Evolutionary conservation across 1,140 invertebrate genomes (phyloP).

Genomic region (Pseudomyrmex dendroicus): DNA sequence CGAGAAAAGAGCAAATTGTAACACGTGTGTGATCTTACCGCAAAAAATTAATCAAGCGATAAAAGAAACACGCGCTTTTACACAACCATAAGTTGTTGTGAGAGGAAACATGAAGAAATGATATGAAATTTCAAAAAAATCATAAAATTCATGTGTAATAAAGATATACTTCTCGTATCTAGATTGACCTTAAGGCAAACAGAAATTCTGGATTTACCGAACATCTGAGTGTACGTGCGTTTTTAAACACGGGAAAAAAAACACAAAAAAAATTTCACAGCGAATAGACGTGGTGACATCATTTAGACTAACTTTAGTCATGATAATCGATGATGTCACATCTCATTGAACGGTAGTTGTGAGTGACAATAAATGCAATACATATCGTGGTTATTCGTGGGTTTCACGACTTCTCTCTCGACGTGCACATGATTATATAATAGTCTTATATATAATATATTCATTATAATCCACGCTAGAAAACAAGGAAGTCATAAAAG

Average conservation of each 20-base stretch:
- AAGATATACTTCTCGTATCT: too few species aligned
- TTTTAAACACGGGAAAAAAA: background rate
- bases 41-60: background rate
- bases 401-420: background rate
- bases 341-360: conserved; percentile 17
- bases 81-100: background rate
- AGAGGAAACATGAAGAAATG: background rate
- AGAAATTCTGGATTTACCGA: background rate
- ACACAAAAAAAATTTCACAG: background rate
- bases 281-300: conserved; percentile 21
- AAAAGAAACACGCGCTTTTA: background rate
- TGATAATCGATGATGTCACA: conserved; percentile 70
- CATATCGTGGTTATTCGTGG: background rate
- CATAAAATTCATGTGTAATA: too few species aligned
- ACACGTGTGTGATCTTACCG: background rate
- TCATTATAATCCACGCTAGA: background rate
- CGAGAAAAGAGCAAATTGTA: background rate
- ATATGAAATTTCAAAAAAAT: too few species aligned
- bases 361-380: conserved; percentile 4
- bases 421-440: background rate
- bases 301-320: conserved; percentile 38
- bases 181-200: background rate
- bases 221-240: background rate
- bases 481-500: conserved; percentile 27
- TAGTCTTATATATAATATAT: conserved; percentile 34